These are phyloP conservation scores for Harpagus bidentatus DNA, from an alignment of 2,113 vertebrate genomes.

Conservation along the genomic window DNA sequence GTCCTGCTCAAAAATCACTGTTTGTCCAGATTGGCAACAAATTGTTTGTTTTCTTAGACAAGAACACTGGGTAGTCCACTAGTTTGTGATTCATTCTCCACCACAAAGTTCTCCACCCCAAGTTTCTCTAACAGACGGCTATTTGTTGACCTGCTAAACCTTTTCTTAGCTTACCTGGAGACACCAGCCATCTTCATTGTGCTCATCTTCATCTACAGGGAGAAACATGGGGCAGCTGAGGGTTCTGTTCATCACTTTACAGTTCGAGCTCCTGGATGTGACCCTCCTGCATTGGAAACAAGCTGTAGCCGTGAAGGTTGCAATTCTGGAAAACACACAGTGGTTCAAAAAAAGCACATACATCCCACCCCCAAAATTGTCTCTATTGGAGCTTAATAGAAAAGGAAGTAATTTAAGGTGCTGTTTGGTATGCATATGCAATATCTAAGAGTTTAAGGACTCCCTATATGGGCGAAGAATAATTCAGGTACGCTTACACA, in stretches of 20 bases:
- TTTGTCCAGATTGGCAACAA: not conserved
- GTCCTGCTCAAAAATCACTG: not conserved
- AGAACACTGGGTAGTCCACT: not conserved
- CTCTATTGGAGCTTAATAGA: not conserved
- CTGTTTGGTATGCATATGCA: not conserved
- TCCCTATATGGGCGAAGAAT: not conserved
- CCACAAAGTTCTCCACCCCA: not conserved
- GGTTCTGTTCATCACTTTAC: conserved; percentile 34
- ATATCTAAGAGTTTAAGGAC: not conserved
- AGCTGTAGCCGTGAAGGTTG: not conserved
- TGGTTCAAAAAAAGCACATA: not conserved
- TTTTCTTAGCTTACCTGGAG: conserved; percentile 63
- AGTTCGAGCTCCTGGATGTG: not conserved
- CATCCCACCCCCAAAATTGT: not conserved
- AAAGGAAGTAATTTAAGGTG: not conserved
- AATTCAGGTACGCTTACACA: not conserved
- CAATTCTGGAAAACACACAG: not conserved
- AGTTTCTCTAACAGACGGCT: not conserved
- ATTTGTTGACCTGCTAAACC: not conserved
- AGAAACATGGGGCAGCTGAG: conserved; percentile 53
- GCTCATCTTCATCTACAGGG: conserved; percentile 70
- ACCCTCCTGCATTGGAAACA: not conserved
- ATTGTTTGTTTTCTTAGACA: conserved; percentile 19
- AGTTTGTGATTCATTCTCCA: conserved; percentile 1
- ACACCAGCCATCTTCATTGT: conserved; percentile 67